A percentile compares a stretch with the other conserved stretches of the same genome.
These are phyloP conservation scores for Teleiodes luculella DNA, from an alignment of 2,888 invertebrate species.

Conservation along the genomic window DNA sequence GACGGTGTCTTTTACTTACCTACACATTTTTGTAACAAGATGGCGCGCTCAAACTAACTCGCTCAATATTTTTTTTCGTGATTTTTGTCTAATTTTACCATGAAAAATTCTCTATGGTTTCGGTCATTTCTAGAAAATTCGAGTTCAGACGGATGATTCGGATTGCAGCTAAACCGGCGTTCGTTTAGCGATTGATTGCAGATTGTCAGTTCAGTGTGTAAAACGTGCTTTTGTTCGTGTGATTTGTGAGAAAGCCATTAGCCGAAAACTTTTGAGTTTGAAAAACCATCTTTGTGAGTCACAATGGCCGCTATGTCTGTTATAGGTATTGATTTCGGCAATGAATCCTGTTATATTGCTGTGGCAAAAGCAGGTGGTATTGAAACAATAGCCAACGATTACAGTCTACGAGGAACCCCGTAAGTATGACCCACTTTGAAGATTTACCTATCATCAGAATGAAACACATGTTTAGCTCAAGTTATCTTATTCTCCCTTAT, in stretches of 20 bases:
- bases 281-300: conserved; percentile 39
- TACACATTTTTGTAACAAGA: no score
- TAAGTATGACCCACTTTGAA: conserved; percentile 81
- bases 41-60: no score
- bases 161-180: conserved; percentile 46
- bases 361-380: conserved; percentile 99
- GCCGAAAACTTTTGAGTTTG: conserved; percentile 33
- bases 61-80: no score
- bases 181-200: conserved; percentile 46
- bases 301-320: conserved; percentile 93
- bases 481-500: background rate
- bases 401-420: conserved; percentile 98
- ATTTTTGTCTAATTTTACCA: background rate
- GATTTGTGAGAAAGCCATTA: conserved; percentile 36
- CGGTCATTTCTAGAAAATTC: conserved; percentile 71
- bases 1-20: no score
- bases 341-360: conserved; percentile 97
- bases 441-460: background rate
- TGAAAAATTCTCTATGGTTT: conserved; percentile 21
- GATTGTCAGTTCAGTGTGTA: conserved; percentile 53
- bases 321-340: conserved; percentile 99
- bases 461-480: background rate
- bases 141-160: conserved; percentile 46
- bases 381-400: conserved; percentile 99
- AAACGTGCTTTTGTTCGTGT: conserved; percentile 59